A percentile compares a stretch with the other conserved stretches of the same genome.
phyloP scores from a whole-genome alignment of 2,797 vertebrate species.

The Neosalanx taihuensis region DNA sequence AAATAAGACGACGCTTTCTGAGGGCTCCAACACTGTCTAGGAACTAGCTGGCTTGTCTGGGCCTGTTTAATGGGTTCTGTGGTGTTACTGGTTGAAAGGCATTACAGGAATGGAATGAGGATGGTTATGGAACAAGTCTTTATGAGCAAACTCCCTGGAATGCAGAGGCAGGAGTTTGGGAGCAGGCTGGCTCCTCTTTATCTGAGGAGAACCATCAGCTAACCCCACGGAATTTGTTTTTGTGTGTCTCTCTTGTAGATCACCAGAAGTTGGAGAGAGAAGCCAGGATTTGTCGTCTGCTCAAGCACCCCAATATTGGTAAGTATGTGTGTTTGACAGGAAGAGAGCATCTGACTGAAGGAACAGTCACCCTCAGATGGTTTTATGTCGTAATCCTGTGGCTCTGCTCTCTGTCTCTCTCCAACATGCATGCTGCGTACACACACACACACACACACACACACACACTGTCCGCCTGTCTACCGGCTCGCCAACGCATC shows the following conservation, averaged over 20 bases:
- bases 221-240: background rate
- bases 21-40: too few relatives aligned
- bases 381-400: background rate
- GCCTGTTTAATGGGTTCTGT: too few relatives aligned
- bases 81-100: too few relatives aligned
- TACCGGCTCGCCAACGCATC: background rate
- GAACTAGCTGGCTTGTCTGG: too few relatives aligned
- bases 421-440: background rate
- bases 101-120: too few relatives aligned
- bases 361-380: background rate
- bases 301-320: slow-evolving; percentile 96
- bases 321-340: slow-evolving; percentile 38
- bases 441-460: background rate
- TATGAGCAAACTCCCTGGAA: too few relatives aligned
- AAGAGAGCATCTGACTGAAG: background rate
- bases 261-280: slow-evolving; percentile 78
- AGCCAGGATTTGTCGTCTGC: slow-evolving; percentile 93
- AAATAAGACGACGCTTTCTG: background rate
- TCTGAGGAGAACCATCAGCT: too few relatives aligned
- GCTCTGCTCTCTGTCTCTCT: background rate
- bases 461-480: background rate
- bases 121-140: too few relatives aligned
- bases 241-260: slow-evolving; percentile 35
- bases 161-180: too few relatives aligned
- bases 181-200: too few relatives aligned